Conservation (phyloP, 2,888 invertebrate species). For the Hofmannophila pseudospretella region DNA sequence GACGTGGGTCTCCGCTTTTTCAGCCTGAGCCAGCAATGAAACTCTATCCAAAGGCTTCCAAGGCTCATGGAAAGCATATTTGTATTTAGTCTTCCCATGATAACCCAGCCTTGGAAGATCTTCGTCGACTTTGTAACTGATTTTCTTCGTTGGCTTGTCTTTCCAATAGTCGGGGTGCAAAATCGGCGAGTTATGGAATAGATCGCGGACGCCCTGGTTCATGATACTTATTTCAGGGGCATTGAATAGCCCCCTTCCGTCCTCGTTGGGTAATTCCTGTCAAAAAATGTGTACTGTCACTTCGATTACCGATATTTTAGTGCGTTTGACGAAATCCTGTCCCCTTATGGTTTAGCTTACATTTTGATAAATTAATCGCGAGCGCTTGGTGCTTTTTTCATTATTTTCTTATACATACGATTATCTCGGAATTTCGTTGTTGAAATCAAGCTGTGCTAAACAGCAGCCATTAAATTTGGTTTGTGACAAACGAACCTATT, state of each 20-base stretch:
- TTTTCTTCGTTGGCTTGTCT: conserved; percentile 32
- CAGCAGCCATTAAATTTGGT: no score
- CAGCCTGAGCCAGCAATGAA: conserved; percentile 50
- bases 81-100: conserved; percentile 57
- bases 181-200: conserved; percentile 49
- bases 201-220: conserved; percentile 29
- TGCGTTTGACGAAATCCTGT: conserved; percentile 14
- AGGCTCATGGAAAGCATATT: conserved; percentile 66
- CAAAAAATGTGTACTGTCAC: conserved; percentile 43
- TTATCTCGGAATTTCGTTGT: no score
- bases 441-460: no score
- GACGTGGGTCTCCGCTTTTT: conserved; percentile 35
- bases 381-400: no score
- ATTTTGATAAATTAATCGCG: no score
- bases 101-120: conserved; percentile 51
- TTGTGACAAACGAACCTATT: no score
- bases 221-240: conserved; percentile 22
- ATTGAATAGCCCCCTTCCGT: conserved; percentile 32
- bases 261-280: conserved; percentile 51
- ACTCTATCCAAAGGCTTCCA: conserved; percentile 63
- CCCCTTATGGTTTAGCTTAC: no score
- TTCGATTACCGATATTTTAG: conserved; percentile 12
- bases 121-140: conserved; percentile 26
- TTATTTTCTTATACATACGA: no score
- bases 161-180: conserved; percentile 60